These are phyloP conservation scores for Aplidium turbinatum DNA, from an alignment of 23 tunicate species.

Conservation along the genomic window DNA sequence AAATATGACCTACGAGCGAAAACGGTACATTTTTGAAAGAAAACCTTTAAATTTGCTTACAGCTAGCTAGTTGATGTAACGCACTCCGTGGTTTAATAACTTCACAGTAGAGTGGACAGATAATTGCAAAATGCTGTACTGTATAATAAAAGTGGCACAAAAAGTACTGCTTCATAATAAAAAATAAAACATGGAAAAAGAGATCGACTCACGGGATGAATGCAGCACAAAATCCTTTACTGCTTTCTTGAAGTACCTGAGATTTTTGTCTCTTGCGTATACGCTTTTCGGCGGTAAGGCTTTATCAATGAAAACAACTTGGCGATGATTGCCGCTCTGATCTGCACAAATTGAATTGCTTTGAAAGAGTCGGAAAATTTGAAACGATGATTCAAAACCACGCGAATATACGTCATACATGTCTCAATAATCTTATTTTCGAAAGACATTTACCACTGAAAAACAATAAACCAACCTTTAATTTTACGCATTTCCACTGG, in stretches of 20 bases:
- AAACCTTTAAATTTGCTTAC: no score
- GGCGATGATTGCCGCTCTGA: neutral
- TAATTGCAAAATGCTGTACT: no score
- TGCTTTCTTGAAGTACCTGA: conserved; percentile 48
- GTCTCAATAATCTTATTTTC: neutral
- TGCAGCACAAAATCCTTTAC: conserved; percentile 29
- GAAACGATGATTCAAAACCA: neutral
- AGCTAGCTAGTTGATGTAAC: no score
- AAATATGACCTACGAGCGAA: no score
- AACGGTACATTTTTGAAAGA: no score
- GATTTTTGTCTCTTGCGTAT: conserved; percentile 36
- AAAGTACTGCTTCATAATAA: neutral
- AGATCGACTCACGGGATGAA: neutral
- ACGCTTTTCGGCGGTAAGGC: conserved; percentile 58
- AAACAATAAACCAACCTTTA: conserved; percentile 10
- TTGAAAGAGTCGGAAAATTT: neutral
- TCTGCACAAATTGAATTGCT: neutral
- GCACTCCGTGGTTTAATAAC: no score
- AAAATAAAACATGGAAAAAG: no score
- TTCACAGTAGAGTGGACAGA: no score
- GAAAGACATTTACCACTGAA: neutral
- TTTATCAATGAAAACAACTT: conserved; percentile 43
- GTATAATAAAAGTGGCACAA: no score
- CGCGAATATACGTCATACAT: neutral
- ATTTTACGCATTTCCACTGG: conserved; percentile 34